These are phyloP conservation scores for Amphipyra tragopoginis DNA, from an alignment of 2,888 invertebrate genomes.

Conservation along the genomic window DNA sequence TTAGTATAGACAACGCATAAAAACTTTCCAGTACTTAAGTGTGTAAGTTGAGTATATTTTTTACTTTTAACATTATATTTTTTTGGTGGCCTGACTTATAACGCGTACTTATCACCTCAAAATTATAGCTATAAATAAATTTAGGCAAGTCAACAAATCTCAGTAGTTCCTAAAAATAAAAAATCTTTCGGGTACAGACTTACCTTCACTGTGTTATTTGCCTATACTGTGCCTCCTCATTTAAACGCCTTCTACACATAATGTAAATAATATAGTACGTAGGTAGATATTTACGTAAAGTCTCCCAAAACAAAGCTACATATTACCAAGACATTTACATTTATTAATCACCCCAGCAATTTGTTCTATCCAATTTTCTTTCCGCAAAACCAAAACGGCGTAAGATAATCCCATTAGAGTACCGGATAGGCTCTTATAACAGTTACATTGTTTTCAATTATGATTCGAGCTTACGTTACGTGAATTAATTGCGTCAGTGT, in stretches of 20 bases:
- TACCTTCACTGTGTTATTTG: slow-evolving; percentile 6
- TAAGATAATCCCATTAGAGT: slow-evolving; percentile 37
- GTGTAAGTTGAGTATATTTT: too few species aligned
- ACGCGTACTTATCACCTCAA: too few species aligned
- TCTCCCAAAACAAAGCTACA: slow-evolving; percentile 21
- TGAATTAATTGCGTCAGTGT: slow-evolving; percentile 70
- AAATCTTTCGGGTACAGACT: not conserved
- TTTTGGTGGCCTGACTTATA: too few species aligned
- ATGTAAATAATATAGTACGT: not conserved
- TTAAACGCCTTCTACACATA: slow-evolving; percentile 22
- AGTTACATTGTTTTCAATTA: slow-evolving; percentile 67
- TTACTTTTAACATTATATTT: too few species aligned
- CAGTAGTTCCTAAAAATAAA: too few species aligned
- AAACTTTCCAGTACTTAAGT: too few species aligned
- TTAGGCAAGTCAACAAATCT: not conserved
- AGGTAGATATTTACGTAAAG: slow-evolving; percentile 13
- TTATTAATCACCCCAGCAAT: slow-evolving; percentile 47
- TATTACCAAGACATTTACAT: slow-evolving; percentile 47
- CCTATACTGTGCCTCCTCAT: slow-evolving; percentile 4
- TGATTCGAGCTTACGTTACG: slow-evolving; percentile 62
- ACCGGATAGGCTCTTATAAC: slow-evolving; percentile 35
- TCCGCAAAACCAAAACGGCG: slow-evolving; percentile 26
- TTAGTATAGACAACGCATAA: too few species aligned
- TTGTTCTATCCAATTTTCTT: slow-evolving; percentile 34
- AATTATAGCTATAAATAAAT: not conserved